Base-by-base conservation (phyloP, 1,140 invertebrate genomes). In the Planococcus citri region DNA sequence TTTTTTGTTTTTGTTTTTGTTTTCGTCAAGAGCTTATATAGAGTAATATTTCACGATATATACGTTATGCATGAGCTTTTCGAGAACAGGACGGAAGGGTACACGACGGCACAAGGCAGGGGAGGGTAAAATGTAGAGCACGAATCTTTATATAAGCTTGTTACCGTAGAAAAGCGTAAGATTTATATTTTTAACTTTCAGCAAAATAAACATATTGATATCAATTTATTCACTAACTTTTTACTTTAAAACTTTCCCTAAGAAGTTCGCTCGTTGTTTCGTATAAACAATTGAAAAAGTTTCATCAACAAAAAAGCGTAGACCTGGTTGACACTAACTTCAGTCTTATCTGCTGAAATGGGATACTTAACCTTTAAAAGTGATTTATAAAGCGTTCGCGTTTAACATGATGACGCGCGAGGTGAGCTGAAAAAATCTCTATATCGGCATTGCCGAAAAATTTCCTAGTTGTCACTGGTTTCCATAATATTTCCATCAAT, bases 221-320 rank as follows among this genome's bases (percentile, higher is more conserved):
- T 64, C 60, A 64, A 64, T 64, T 64, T 64, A 64, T 64, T 64
- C 60, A 27, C 10, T 25, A 64, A 64, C 60, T 64, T 64, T 64
- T 25, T 64, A 27, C 60, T 64, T 64, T 64, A 25, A 64, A 64
- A 64, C 60, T 64, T 64, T 64, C 22, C 60, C 8, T 25, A 9
- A 64, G 25, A 64, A 24, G 21, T 64, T 64, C 20, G 22, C 21
- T 64, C 60, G 60, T 27, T 25, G 60, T 27, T 64, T 9, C 21
- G 60, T 64, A 24, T 25, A 64, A 64, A 64, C 22, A 64, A 64
- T 27, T 64, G 60, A 27, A 64, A 64, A 64, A 64, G 22, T 64
- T 64, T 64, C 22, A 20, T 21, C 60, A 20, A 51, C 41, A 51
- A 51, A 51, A 51, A 51, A 51, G 41, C 41, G n/a, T 51, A 51